Base-by-base conservation (phyloP, 2,888 invertebrate species). In the Ormyrus labotus region DNA sequence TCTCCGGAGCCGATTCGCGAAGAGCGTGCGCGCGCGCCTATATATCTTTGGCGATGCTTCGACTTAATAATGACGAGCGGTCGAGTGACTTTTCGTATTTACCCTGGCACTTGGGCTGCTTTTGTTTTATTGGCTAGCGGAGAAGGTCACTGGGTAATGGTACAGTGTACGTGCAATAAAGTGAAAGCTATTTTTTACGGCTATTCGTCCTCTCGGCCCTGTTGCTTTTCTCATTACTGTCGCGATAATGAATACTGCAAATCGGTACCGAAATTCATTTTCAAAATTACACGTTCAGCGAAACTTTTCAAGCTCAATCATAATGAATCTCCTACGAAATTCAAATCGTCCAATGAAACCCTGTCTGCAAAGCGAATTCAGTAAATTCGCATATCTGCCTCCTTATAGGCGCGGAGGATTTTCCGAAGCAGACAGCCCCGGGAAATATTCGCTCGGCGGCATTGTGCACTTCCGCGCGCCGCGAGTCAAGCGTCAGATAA, bases 401-500 rank as follows among this genome's bases (percentile, higher is more conserved):
- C 8, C 6, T 34, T 34, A 19, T 34, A 19, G 50, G 9, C n/a
- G 48, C 47, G 13, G 57, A 69, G 11, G 57, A 57, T 57, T 69
- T 50, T 47, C 57, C 13, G 48, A 69, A 58, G 57, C 48, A n/a
- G 8, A 4, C 10, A 5, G 34, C 34, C 34, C 4, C 34, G n/a
- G 53, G 13, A 45, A 67, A 69, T 48, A 47, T 58, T 5, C 58
- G 11, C 13, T 13, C 48, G 34, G 48, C 69, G 0, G 69, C 69
- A 69, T 69, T 69, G 69, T 57, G 34, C 61, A 58, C 45, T 78
- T 81, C 63, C 75, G 55, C 72, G 61, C 63, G 48, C 78, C 78
- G 65, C 78, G 69, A 81, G 78, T 81, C 81, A 81, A 65, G 79
- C 68, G 79, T 72, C 70, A 64, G 72, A 72, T 71, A 73, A 80